Evolutionary conservation across 2,888 invertebrate genomes (phyloP).

Genomic region (Parasteatoda lunata): DNA sequence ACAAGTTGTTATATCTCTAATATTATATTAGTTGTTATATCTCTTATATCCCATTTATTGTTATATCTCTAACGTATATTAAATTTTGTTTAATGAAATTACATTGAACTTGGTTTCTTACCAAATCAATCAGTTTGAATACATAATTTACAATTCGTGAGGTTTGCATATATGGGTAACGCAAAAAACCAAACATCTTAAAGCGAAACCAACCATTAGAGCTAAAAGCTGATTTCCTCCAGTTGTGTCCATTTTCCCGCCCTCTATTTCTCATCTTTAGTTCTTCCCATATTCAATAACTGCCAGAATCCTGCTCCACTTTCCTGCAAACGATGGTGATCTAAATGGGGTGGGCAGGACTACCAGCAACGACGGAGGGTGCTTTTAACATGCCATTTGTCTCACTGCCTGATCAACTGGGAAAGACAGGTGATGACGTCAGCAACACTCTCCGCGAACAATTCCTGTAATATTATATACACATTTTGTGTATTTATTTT

Average conservation of each 20-base stretch:
- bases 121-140: too few species aligned
- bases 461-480: background rate
- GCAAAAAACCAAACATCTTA: too few species aligned
- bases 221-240: background rate
- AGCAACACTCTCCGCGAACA: background rate
- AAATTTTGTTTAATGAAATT: too few species aligned
- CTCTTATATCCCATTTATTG: too few species aligned
- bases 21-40: too few species aligned
- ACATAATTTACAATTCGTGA: too few species aligned
- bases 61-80: too few species aligned
- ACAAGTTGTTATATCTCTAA: too few species aligned
- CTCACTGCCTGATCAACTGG: constrained; percentile 42
- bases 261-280: background rate
- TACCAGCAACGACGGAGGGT: constrained; percentile 9
- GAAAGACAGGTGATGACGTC: constrained; percentile 54
- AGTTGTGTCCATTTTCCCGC: background rate
- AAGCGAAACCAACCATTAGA: too few species aligned
- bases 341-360: constrained; percentile 36
- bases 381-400: constrained; percentile 56
- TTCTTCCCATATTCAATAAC: constrained; percentile 35
- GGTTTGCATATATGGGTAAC: too few species aligned
- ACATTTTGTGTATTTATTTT: too few species aligned
- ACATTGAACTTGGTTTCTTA: too few species aligned
- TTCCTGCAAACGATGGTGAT: constrained; percentile 20
- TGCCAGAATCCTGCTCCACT: constrained; percentile 14